Evolutionary conservation across 1,140 invertebrate species (phyloP), one percentile per base, ranked within the genome.

Genomic region (Drosophila biarmipes): DNA sequence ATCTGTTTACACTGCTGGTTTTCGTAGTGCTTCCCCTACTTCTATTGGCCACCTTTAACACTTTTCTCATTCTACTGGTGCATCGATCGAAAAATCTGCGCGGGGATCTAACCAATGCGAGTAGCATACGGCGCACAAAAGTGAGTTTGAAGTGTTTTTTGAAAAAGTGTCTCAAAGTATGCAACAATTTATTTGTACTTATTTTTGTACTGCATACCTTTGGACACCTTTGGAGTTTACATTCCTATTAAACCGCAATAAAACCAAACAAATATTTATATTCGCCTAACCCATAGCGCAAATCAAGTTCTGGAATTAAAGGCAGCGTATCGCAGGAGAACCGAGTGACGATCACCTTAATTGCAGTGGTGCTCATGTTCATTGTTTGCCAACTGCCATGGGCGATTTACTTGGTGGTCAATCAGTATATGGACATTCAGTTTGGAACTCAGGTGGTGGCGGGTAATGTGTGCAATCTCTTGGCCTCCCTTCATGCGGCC

Each of bases 361-460:
- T 97, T 43, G 94, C 95, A 1, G 95, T 97, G 2, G 95, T 97
- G 0, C 92, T 96, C 3, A 92, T 96, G 54, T 96, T 96, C 82
- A 92, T 96, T 12, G 79, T 96, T 0, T 96, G 96, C 78, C 96
- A 96, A 90, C 92, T 95, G 31, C 96, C 96, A 0, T 94, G 94
- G 49, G 95, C 95, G 10, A 89, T 90, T 8, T 91, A 81, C 52
- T 42, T 91, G 53, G 76, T 91, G 29, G 38, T 90, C 10, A 55
- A 49, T 14, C 77, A 84, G 38, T 74, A 82, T 17, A 57, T 77
- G 43, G 17, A 74, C 0, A 85, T 92, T 6, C 80, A 85, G 24
- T 0, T 11, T n/a, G 80, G 85, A 51, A 64, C 87, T n/a, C 78
- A 86, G 43, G 15, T 51, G 34, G 63, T 92, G 8, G 79, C 95